Conservation (phyloP, 2,888 invertebrate genomes). For the Lacanobia wlatinum region DNA sequence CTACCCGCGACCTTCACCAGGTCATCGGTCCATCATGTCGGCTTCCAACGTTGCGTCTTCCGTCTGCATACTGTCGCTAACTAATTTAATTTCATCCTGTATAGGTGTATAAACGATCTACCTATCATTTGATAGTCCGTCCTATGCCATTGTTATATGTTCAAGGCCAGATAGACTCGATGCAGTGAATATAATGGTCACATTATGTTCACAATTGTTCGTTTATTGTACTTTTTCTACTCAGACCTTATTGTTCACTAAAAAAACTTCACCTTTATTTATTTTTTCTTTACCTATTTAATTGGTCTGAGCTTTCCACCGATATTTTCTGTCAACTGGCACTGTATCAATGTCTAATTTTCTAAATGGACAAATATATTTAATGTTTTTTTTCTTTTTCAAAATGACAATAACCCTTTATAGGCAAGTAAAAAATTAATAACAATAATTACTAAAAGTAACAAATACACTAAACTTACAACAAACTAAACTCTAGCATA, state of each 20-base stretch:
- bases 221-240: not conserved
- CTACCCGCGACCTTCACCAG: no score
- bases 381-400: no score
- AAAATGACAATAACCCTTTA: no score
- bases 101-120: not conserved
- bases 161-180: slow-evolving; percentile 1
- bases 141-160: not conserved
- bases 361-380: no score
- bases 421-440: no score
- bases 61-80: not conserved
- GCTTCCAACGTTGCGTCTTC: no score
- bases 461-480: no score
- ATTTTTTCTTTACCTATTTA: not conserved
- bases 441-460: no score
- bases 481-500: no score
- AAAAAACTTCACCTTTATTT: not conserved
- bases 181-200: not conserved
- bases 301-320: not conserved
- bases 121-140: not conserved
- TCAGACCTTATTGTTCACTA: no score
- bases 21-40: no score
- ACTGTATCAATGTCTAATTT: not conserved
- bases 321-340: not conserved
- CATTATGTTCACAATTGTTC: not conserved
- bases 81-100: not conserved